phyloP scores from a whole-genome alignment of 1,140 invertebrate genomes.

The Laupala kohalensis region DNA sequence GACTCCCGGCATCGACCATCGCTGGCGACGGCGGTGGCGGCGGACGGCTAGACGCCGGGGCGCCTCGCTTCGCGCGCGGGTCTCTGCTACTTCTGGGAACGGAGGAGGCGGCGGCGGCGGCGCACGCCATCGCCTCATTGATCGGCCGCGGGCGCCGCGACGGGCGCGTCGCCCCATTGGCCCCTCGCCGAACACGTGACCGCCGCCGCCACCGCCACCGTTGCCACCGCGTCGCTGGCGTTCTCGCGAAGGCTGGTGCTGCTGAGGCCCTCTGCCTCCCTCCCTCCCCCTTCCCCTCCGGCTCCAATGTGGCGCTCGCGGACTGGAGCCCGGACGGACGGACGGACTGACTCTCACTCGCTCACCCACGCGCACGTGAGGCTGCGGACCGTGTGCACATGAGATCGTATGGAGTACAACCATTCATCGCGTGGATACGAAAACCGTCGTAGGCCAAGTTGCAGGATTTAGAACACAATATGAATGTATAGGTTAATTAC shows the following conservation, averaged over 20 bases:
- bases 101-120: too few relatives aligned
- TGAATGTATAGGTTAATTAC: too few relatives aligned
- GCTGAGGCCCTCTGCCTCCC: background rate
- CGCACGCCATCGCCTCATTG: too few relatives aligned
- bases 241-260: too few relatives aligned
- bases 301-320: too few relatives aligned
- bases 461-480: too few relatives aligned
- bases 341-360: too few relatives aligned
- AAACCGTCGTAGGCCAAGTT: too few relatives aligned
- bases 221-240: background rate
- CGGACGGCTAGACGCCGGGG: background rate
- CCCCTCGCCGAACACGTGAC: background rate
- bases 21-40: background rate
- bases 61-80: background rate
- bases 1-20: background rate
- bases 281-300: background rate
- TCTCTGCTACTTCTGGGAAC: background rate
- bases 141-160: too few relatives aligned
- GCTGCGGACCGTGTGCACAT: conserved; percentile 11
- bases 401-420: too few relatives aligned
- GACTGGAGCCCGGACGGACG: too few relatives aligned
- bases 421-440: too few relatives aligned
- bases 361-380: conserved; percentile 7
- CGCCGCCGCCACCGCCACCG: background rate
- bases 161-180: background rate